Conservation (phyloP, 1,140 invertebrate species). For the Cherax destructor region DNA sequence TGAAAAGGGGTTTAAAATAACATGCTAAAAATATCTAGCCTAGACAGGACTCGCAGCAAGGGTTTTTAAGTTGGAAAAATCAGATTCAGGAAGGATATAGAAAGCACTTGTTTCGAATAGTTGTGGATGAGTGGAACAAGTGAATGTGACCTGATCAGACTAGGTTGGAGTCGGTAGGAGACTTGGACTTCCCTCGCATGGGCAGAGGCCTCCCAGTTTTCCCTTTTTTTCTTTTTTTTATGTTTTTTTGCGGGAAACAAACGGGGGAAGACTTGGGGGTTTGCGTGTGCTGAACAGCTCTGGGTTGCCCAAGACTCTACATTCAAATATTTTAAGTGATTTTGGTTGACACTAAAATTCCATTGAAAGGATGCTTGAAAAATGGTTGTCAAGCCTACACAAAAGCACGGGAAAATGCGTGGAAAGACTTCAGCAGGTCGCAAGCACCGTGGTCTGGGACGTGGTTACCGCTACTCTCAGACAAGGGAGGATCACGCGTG, state of each 20-base stretch:
- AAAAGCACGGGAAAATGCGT: slow-evolving; percentile 98
- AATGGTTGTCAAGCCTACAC: slow-evolving; percentile 97
- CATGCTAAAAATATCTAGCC: too few species aligned
- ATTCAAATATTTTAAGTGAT: slow-evolving; percentile 99
- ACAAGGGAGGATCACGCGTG: slow-evolving; percentile 98
- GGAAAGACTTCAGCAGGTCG: slow-evolving; percentile 97
- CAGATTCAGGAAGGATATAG: too few species aligned
- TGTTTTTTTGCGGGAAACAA: slow-evolving; percentile 68
- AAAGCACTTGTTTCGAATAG: too few species aligned
- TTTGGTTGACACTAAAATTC: slow-evolving; percentile 96
- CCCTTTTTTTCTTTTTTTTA: too few species aligned
- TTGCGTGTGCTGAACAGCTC: slow-evolving; percentile 96
- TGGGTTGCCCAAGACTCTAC: slow-evolving; percentile 99
- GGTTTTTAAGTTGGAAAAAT: too few species aligned
- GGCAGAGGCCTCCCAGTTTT: too few species aligned
- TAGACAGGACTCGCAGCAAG: too few species aligned
- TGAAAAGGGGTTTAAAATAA: too few species aligned
- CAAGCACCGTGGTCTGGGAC: slow-evolving; percentile 97
- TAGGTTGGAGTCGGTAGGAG: too few species aligned
- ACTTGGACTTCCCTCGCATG: too few species aligned
- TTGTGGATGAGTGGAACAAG: too few species aligned
- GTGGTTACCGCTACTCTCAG: slow-evolving; percentile 95
- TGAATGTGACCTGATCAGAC: too few species aligned
- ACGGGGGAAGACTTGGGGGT: slow-evolving; percentile 91
- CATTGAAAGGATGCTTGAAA: slow-evolving; percentile 95